A percentile compares a stretch with the other conserved stretches of the same genome.
These are phyloP conservation scores for Nomada fabriciana DNA, from an alignment of 2,888 invertebrate species.

Conservation along the genomic window DNA sequence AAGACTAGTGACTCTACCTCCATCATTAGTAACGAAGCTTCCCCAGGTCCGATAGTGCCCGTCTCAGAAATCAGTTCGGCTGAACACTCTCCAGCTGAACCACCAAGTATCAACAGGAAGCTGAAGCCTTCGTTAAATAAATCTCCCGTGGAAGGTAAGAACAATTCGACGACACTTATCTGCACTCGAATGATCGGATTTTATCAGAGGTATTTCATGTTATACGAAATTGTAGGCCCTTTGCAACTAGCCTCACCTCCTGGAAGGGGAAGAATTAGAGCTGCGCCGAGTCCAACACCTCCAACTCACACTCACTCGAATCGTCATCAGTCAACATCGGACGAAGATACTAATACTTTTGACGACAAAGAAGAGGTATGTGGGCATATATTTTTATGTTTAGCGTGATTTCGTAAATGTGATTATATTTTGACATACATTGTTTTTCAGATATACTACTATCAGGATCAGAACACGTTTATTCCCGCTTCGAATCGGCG, in stretches of 20 bases:
- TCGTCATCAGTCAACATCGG: constrained; percentile 83
- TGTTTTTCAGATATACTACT: constrained; percentile 82
- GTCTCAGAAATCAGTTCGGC: constrained; percentile 77
- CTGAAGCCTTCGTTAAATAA: constrained; percentile 88
- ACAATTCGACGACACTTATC: neutral
- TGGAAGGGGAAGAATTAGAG: constrained; percentile 83
- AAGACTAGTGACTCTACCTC: constrained; percentile 82
- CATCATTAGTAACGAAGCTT: constrained; percentile 83
- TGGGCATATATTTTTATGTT: constrained; percentile 10
- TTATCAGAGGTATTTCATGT: neutral
- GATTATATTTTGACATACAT: constrained; percentile 16
- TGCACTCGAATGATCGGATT: no score
- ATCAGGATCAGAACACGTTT: constrained; percentile 81
- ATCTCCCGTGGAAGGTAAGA: constrained; percentile 78
- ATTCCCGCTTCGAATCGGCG: constrained; percentile 80
- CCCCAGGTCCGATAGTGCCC: constrained; percentile 78
- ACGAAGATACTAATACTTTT: constrained; percentile 83
- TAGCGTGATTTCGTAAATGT: neutral
- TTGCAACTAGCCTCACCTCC: constrained; percentile 83
- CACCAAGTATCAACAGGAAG: constrained; percentile 92
- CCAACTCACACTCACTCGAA: constrained; percentile 77
- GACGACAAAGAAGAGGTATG: constrained; percentile 84
- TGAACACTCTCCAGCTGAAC: constrained; percentile 84
- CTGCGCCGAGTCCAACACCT: constrained; percentile 86
- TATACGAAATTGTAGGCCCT: constrained; percentile 70